Conservation (phyloP, 1,140 invertebrate genomes). For the Pantala flavescens region DNA sequence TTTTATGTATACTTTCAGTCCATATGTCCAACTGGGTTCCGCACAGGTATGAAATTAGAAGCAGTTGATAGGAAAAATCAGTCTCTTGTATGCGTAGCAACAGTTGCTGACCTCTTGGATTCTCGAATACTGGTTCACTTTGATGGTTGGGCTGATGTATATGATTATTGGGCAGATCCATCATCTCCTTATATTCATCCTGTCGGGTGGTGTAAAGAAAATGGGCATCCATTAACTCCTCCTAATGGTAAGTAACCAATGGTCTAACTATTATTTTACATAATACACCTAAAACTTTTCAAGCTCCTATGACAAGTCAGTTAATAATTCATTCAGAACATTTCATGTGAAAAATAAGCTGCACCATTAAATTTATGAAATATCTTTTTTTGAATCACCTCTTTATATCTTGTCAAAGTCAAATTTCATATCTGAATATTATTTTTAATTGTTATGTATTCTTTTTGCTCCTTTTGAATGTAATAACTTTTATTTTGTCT, state of each 20-base stretch:
- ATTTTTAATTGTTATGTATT: too few relatives aligned
- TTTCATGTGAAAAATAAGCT: too few relatives aligned
- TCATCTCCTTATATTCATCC: slow-evolving; percentile 88
- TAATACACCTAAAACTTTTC: too few relatives aligned
- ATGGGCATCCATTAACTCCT: slow-evolving; percentile 66
- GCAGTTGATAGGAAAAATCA: slow-evolving; percentile 88
- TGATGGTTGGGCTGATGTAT: slow-evolving; percentile 88
- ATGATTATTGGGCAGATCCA: slow-evolving; percentile 88
- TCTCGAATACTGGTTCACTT: slow-evolving; percentile 83
- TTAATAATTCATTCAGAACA: too few relatives aligned
- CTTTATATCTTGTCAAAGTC: too few relatives aligned
- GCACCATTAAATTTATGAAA: too few relatives aligned
- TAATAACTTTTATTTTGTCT: too few relatives aligned
- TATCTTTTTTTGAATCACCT: too few relatives aligned
- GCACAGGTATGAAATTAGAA: slow-evolving; percentile 86
- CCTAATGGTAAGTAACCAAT: slow-evolving; percentile 74
- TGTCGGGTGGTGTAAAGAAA: slow-evolving; percentile 81
- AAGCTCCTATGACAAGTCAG: too few relatives aligned
- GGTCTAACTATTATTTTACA: too few relatives aligned
- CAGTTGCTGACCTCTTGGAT: slow-evolving; percentile 72
- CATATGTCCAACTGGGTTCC: slow-evolving; percentile 63
- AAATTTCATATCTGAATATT: too few relatives aligned
- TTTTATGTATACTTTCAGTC: slow-evolving; percentile 37
- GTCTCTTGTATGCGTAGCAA: slow-evolving; percentile 76
- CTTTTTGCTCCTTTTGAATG: too few relatives aligned